Evolutionary conservation across 2,113 vertebrate genomes (phyloP).

Genomic region (Corythoichthys intestinalis): DNA sequence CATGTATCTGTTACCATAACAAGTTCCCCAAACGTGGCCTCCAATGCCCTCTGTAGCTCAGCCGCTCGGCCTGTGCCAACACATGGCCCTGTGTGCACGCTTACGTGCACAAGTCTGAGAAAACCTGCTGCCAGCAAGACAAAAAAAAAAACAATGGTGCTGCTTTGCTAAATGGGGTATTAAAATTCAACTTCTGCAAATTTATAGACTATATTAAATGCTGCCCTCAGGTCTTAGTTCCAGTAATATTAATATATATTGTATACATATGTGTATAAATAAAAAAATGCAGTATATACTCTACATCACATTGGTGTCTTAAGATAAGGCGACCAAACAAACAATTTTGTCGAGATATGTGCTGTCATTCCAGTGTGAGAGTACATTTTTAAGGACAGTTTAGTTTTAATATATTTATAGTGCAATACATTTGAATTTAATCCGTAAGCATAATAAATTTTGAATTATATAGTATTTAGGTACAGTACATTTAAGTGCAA

Average conservation of each 20-base stretch:
- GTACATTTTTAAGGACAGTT: too few relatives aligned
- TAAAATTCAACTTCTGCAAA: neutral
- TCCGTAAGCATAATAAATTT: too few relatives aligned
- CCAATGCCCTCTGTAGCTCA: slow-evolving; percentile 35
- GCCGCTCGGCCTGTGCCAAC: slow-evolving; percentile 24
- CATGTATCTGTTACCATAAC: slow-evolving; percentile 68
- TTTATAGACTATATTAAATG: neutral
- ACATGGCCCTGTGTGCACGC: slow-evolving; percentile 18
- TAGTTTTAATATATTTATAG: too few relatives aligned
- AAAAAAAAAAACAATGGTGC: neutral
- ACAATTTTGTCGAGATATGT: too few relatives aligned
- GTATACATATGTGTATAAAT: neutral
- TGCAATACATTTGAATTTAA: too few relatives aligned
- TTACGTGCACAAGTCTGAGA: neutral
- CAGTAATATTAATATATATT: neutral
- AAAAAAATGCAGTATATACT: too few relatives aligned
- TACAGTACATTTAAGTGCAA: too few relatives aligned
- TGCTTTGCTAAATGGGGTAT: neutral
- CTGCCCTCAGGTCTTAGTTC: neutral
- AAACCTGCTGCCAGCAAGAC: slow-evolving; percentile 4
- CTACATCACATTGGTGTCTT: too few relatives aligned
- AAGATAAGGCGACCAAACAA: too few relatives aligned
- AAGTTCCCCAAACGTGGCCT: slow-evolving; percentile 65
- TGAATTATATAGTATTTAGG: too few relatives aligned
- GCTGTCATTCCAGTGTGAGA: too few relatives aligned